Conservation (phyloP, 2,888 invertebrate species). For the Ditula angustiorana region DNA sequence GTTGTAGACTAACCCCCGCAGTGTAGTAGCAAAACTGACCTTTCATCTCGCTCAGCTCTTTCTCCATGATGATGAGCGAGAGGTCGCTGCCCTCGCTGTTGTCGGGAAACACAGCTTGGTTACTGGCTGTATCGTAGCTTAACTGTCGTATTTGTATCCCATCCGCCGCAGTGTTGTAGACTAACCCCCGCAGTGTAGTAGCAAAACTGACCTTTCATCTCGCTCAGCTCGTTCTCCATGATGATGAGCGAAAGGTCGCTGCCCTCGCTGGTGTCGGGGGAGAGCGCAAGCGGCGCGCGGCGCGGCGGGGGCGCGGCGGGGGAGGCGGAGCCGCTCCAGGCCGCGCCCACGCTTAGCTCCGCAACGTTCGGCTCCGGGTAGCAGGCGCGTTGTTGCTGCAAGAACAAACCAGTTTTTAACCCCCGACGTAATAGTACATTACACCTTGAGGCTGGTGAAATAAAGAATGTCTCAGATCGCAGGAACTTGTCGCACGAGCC, state of each 20-base stretch:
- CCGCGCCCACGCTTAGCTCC: slow-evolving; percentile 68
- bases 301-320: slow-evolving; percentile 52
- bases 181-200: not conserved
- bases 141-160: too few species aligned
- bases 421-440: too few species aligned
- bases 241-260: slow-evolving; percentile 93
- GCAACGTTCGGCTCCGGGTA: slow-evolving; percentile 85
- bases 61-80: slow-evolving; percentile 90
- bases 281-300: slow-evolving; percentile 91
- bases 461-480: too few species aligned
- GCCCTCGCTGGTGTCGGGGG: slow-evolving; percentile 96
- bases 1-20: not conserved
- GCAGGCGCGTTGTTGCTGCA: slow-evolving; percentile 68
- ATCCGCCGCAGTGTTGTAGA: not conserved
- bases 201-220: slow-evolving; percentile 75
- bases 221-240: slow-evolving; percentile 87
- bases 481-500: too few species aligned
- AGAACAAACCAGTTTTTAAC: not conserved
- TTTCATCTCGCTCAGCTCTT: slow-evolving; percentile 82
- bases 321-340: slow-evolving; percentile 74
- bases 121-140: too few species aligned
- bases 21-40: slow-evolving; percentile 52
- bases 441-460: too few species aligned
- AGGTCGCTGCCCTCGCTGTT: slow-evolving; percentile 96
- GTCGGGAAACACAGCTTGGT: too few species aligned